phyloP scores from a whole-genome alignment of 2,888 invertebrate genomes.

The Trichopria drosophilae region DNA sequence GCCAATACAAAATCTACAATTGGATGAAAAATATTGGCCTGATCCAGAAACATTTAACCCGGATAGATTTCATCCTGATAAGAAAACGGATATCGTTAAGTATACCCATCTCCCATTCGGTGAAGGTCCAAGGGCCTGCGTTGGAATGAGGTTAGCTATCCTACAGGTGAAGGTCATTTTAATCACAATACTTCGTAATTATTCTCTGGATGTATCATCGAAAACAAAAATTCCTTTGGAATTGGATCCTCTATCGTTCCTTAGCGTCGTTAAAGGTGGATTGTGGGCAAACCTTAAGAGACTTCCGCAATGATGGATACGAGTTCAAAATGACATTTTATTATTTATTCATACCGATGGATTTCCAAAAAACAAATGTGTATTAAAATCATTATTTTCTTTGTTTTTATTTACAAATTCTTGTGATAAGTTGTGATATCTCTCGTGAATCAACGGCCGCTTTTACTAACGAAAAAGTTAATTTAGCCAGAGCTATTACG shows the following conservation, averaged over 20 bases:
- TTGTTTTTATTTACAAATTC: too few relatives aligned
- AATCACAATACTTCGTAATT: conserved; percentile 37
- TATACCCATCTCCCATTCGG: conserved; percentile 44
- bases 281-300: conserved; percentile 38
- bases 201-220: conserved; percentile 39
- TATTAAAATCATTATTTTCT: too few relatives aligned
- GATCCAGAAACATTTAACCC: conserved; percentile 16
- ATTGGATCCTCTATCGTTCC: not conserved
- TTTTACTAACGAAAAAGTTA: too few relatives aligned
- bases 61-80: conserved; percentile 12
- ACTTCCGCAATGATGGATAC: conserved; percentile 4
- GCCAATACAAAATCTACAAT: conserved; percentile 23
- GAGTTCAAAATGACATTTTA: too few relatives aligned
- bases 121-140: conserved; percentile 48
- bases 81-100: conserved; percentile 31
- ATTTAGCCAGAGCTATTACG: too few relatives aligned
- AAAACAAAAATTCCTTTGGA: conserved; percentile 40
- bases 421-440: too few relatives aligned
- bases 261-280: conserved; percentile 29
- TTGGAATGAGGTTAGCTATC: conserved; percentile 44
- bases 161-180: conserved; percentile 41
- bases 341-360: too few relatives aligned
- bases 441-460: too few relatives aligned
- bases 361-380: too few relatives aligned
- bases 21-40: conserved; percentile 16